These are phyloP conservation scores for Pyrgilauda ruficollis DNA, from an alignment of 2,113 vertebrate genomes.

Conservation along the genomic window DNA sequence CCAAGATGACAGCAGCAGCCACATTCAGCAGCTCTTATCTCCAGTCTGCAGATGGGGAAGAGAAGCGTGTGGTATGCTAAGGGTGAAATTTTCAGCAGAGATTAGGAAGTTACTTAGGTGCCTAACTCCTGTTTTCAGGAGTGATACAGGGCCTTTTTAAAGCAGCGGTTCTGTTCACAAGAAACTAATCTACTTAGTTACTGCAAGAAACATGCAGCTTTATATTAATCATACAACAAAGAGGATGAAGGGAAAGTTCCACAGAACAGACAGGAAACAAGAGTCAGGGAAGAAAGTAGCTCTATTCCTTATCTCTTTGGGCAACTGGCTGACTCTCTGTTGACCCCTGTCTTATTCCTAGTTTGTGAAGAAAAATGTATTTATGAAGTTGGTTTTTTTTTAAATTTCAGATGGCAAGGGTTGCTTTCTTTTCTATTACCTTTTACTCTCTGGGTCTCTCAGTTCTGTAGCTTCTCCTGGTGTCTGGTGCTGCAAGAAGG, in stretches of 20 bases:
- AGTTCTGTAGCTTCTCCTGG: not conserved
- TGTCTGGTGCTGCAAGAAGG: not conserved
- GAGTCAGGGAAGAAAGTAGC: not conserved
- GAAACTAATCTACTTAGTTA: conserved; percentile 51
- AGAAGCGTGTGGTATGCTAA: not conserved
- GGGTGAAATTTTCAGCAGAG: conserved; percentile 28
- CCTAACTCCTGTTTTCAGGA: conserved; percentile 34
- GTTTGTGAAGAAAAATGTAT: not conserved
- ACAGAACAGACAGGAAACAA: not conserved
- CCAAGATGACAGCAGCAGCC: not conserved
- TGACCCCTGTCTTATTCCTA: not conserved
- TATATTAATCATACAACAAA: conserved; percentile 26
- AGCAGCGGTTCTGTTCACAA: conserved; percentile 8
- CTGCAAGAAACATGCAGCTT: conserved; percentile 21
- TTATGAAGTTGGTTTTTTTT: not conserved
- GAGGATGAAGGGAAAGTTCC: conserved; percentile 22
- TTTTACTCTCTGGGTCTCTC: not conserved
- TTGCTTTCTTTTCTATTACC: not conserved
- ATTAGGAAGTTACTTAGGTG: conserved; percentile 10
- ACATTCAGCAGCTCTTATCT: conserved; percentile 45
- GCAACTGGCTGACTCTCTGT: not conserved
- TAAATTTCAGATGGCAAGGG: not conserved
- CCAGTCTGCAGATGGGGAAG: conserved; percentile 3
- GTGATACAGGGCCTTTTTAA: conserved; percentile 11
- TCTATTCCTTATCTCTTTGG: not conserved